Evolutionary conservation across 1,140 invertebrate genomes (phyloP).

Genomic region (Saccostrea glomerata): DNA sequence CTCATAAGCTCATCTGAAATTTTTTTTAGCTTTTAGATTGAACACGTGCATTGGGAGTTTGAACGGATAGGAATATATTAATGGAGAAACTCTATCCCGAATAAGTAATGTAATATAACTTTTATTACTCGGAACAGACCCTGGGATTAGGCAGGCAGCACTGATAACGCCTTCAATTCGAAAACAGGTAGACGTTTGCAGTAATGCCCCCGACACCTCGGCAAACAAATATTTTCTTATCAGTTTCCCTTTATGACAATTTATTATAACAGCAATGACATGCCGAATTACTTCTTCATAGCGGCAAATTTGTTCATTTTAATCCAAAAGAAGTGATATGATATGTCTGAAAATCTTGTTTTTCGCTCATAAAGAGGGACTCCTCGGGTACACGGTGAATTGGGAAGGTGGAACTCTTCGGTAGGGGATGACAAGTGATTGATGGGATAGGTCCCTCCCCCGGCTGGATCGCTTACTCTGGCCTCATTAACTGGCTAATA

Average conservation of each 20-base stretch:
- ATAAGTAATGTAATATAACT: conserved; percentile 28
- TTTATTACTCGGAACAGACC: conserved; percentile 27
- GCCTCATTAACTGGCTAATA: conserved; percentile 35
- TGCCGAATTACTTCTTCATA: not conserved
- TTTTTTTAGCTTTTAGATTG: conserved; percentile 9
- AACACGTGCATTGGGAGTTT: not conserved
- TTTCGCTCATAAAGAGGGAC: not conserved
- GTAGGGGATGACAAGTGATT: conserved; percentile 4
- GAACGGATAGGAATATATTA: conserved; percentile 15
- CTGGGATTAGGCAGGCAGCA: not conserved
- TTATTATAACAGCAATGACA: conserved; percentile 16
- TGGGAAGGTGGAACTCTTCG: not conserved
- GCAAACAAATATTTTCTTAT: conserved; percentile 25
- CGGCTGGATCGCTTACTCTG: conserved; percentile 1
- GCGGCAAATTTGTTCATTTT: conserved; percentile 21
- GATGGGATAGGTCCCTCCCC: not conserved
- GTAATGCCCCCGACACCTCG: conserved; percentile 18
- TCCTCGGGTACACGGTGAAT: not conserved
- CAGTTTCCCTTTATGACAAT: conserved; percentile 20
- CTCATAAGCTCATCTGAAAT: not conserved
- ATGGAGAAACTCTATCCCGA: conserved; percentile 27
- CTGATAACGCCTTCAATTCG: conserved; percentile 23
- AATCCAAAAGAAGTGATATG: not conserved
- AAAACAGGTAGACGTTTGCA: conserved; percentile 14
- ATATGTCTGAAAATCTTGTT: not conserved